Base-by-base conservation (phyloP, 2,797 vertebrate genomes). In the Eurystomus glaucurus region DNA sequence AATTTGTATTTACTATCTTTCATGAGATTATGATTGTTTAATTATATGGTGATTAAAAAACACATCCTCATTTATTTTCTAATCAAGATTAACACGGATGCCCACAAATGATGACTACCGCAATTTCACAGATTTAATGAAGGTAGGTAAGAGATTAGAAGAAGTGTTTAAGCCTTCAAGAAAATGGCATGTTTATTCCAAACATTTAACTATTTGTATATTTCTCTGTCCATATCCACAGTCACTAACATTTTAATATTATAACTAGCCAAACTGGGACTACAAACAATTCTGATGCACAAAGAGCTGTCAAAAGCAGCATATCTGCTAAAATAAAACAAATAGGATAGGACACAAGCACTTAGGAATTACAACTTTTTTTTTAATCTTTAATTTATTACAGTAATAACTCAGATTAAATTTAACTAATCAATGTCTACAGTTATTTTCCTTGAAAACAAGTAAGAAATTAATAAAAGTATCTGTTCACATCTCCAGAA, bases 1-100 rank as follows among this genome's bases (percentile, higher is more conserved):
- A 74, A 93, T 90, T 84, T 93, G 29, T 81, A 81, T 95, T 95
- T 95, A 33, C 35, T n/a, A 43, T 71, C 29, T 78, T 80, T 75
- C 37, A 43, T 25, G 28, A 54, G 64, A 78, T 94, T 91, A 77
- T 65, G 23, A 64, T 51, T 88, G 28, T 91, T 90, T 78, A 90
- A 81, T 91, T 81, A 85, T 61, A 33, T 18, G 39, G 64, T 80
- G 50, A 79, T 85, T 83, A 91, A 74, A 91, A 94, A 28, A 1
- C 48, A 71, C 58, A 77, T 80, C 21, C 15, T 6, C 11, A 29
- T 91, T 75, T 68, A 72, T 81, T 77, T 88, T 46, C 57, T 77
- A 89, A 93, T 71, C 41, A 81, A 83, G 81, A 92, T 83, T 89
- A 96, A 57, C 19, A 31, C 3, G 0, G 48, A 51, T 54, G 15